Evolutionary conservation across 2,113 vertebrate genomes (phyloP).

Genomic region (Malurus melanocephalus): DNA sequence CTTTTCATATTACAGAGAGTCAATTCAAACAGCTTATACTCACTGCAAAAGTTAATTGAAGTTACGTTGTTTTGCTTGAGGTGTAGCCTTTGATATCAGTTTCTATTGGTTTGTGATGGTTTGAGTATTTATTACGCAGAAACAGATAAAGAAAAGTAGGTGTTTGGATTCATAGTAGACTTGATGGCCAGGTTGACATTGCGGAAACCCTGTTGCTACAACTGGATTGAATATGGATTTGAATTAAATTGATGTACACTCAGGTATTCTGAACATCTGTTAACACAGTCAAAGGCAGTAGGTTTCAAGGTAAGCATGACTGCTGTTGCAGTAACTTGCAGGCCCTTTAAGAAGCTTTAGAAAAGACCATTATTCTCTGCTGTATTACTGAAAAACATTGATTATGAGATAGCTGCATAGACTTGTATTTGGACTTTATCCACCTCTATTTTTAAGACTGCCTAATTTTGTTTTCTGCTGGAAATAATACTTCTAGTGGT

Average conservation of each 20-base stretch:
- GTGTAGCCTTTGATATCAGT: not conserved
- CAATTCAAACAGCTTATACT: not conserved
- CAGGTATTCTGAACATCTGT: not conserved
- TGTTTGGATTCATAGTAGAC: not conserved
- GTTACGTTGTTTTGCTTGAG: not conserved
- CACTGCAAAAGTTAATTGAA: not conserved
- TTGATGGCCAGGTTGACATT: not conserved
- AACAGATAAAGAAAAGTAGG: not conserved
- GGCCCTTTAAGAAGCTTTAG: not conserved
- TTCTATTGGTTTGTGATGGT: not conserved
- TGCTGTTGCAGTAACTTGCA: not conserved
- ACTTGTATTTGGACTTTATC: not conserved
- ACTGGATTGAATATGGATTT: not conserved
- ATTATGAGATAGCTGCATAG: not conserved
- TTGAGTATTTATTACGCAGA: not conserved
- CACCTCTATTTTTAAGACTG: not conserved
- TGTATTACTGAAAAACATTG: not conserved
- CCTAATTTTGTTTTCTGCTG: conserved; percentile 16
- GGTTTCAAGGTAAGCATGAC: not conserved
- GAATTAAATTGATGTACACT: not conserved
- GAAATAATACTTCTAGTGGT: not conserved
- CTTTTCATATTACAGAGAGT: not conserved
- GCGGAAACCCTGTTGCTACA: not conserved
- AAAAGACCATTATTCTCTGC: not conserved
- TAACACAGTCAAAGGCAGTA: not conserved